These are phyloP conservation scores for Cylas formicarius DNA, from an alignment of 1,140 invertebrate species.

Conservation along the genomic window DNA sequence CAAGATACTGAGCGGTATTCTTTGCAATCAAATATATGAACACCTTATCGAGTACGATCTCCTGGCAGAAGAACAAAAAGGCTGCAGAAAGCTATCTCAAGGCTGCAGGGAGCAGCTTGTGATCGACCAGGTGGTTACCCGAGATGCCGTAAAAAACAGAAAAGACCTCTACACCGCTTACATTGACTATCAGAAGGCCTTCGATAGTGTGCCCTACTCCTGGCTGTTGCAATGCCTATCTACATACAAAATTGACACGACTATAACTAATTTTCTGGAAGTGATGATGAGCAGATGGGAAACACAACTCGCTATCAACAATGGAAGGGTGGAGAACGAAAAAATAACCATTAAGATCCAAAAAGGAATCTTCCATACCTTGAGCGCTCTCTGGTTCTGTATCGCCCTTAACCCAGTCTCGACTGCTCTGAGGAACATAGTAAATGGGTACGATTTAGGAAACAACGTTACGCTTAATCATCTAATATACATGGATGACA, in stretches of 20 bases:
- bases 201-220: conserved; percentile 18
- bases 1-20: conserved; percentile 12
- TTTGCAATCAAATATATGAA: conserved; percentile 7
- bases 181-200: conserved; percentile 27
- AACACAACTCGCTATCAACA: background rate
- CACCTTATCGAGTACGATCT: conserved; percentile 16
- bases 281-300: background rate
- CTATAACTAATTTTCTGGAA: conserved; percentile 3
- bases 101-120: conserved; percentile 26
- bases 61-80: conserved; percentile 26
- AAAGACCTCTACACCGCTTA: conserved; percentile 15
- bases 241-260: conserved; percentile 18
- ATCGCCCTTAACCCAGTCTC: no score
- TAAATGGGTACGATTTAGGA: no score
- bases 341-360: no score
- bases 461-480: no score
- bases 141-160: conserved; percentile 14
- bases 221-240: conserved; percentile 22
- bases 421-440: no score
- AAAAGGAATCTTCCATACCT: no score
- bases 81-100: conserved; percentile 19
- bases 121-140: conserved; percentile 20
- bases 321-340: no score
- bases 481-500: no score
- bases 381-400: no score